phyloP scores from a whole-genome alignment of 2,113 vertebrate species.

The Tympanuchus pallidicinctus region DNA sequence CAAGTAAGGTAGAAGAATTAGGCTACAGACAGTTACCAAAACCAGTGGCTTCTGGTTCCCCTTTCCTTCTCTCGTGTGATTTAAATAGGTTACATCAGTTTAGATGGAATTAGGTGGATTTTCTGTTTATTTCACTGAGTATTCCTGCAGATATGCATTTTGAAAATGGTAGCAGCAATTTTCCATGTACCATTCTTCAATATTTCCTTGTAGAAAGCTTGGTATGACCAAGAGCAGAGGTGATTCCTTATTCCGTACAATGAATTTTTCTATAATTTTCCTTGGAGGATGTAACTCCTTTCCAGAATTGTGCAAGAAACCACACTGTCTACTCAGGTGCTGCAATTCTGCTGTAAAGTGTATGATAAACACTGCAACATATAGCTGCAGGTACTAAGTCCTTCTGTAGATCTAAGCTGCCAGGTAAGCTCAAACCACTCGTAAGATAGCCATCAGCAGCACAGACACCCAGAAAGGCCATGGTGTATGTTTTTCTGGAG shows the following conservation, averaged over 20 bases:
- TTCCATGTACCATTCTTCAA: neutral
- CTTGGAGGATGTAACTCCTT: neutral
- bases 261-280: neutral
- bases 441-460: neutral
- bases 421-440: neutral
- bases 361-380: accelerated
- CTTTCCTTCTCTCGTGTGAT: neutral
- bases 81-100: neutral
- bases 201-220: neutral
- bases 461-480: neutral
- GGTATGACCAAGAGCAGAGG: accelerated
- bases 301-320: neutral
- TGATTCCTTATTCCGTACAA: accelerated
- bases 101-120: neutral
- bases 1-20: neutral
- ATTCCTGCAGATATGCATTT: neutral
- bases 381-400: accelerated
- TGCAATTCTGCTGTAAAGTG: neutral
- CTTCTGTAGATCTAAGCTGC: neutral
- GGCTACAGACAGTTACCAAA: neutral
- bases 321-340: neutral
- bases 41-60: neutral
- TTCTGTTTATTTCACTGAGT: neutral
- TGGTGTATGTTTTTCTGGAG: accelerated
- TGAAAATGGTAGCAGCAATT: neutral